Evolutionary conservation across 2,888 invertebrate genomes (phyloP), one percentile per base, ranked within the genome.

Genomic region (Prenolepis imparis): DNA sequence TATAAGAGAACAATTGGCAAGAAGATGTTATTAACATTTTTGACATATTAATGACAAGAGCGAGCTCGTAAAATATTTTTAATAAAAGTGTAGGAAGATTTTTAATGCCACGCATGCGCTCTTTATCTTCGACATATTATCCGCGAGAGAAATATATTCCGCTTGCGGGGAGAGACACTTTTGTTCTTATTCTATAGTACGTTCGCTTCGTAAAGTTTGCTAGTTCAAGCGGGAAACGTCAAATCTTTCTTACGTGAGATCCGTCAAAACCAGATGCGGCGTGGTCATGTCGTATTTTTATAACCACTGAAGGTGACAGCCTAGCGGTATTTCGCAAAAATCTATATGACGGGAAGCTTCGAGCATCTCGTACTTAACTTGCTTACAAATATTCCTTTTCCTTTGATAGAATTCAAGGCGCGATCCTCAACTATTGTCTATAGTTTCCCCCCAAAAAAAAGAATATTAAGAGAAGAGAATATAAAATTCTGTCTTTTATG

Each of bases 211-310:
- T 80, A 80, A 80, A 80, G 78, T 80, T 70, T 24, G 44, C 44
- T 59, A 48, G 59, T 59, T 70, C 72, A 80, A 80, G 77, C 61
- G 64, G 36, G 61, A 48, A 57, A 82, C 39, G 77, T 81, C 85
- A 75, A 83, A 78, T 82, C 78, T 48, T 55, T 64, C 68, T 78
- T 77, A 72, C 66, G 67, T 55, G 66, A 84, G 83, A 73, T 68
- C 77, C 80, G 88, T 88, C 88, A 85, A 73, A 32, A 84, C 77
- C 88, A 88, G 87, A 61, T 39, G 72, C 44, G 36, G 44, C 36
- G 57, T 18, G 44, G 78, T 4, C 72, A n/a, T 48, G 12, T 68
- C 61, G 48, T 82, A 87, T 82, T 82, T 82, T 68, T 59, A 74
- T 64, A 63, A 70, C 77, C 68, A 64, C 11, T 77, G 82, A 68